These are phyloP conservation scores for Indri indri DNA, from an alignment of 2,113 vertebrate genomes.

Conservation along the genomic window DNA sequence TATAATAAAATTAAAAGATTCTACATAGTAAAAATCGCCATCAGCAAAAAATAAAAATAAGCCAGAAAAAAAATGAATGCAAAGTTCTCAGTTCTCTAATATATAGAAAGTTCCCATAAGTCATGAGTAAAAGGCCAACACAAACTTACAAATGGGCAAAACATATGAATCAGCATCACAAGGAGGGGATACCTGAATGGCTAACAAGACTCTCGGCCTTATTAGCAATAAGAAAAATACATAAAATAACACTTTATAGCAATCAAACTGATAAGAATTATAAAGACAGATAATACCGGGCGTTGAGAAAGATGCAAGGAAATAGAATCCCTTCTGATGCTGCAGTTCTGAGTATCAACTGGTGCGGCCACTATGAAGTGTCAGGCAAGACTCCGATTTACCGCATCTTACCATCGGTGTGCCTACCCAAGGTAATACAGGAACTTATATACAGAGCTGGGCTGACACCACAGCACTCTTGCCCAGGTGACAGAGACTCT, in stretches of 20 bases:
- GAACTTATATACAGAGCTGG: not conserved
- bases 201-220: not conserved
- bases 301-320: not conserved
- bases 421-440: not conserved
- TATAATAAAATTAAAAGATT: not conserved
- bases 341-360: not conserved
- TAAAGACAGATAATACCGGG: not conserved
- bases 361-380: not conserved
- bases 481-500: no score
- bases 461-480: no score
- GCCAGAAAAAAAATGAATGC: constrained; percentile 13
- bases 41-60: not conserved
- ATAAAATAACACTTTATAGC: not conserved
- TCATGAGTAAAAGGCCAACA: not conserved
- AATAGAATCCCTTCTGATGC: not conserved
- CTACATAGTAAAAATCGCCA: constrained; percentile 23
- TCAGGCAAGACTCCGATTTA: not conserved
- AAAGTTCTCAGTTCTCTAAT: not conserved
- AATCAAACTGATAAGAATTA: not conserved
- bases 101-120: not conserved
- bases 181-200: not conserved
- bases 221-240: not conserved
- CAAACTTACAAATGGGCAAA: not conserved
- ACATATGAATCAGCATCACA: not conserved
- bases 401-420: not conserved